These are phyloP conservation scores for mouse (Mus musculus) DNA, from an alignment of 2,113 vertebrate species.

Conservation along the genomic window DNA sequence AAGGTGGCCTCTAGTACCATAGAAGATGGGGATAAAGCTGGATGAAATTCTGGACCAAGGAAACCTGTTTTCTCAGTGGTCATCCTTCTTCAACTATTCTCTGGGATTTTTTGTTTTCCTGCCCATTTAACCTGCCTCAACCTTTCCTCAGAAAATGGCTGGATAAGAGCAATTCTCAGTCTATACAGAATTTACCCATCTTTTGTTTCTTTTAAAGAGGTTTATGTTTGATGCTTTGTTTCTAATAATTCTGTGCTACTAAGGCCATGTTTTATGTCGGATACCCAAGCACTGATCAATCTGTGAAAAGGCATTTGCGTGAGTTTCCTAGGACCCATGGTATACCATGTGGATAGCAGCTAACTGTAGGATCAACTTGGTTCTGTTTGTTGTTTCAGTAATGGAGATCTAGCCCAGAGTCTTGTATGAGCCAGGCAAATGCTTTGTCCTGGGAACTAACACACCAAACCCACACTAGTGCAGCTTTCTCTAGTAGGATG, in stretches of 20 bases:
- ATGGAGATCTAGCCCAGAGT: not conserved
- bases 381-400: not conserved
- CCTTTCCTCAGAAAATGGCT: not conserved
- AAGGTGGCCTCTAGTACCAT: constrained; percentile 41
- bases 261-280: constrained; percentile 19
- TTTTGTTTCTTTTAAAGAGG: not conserved
- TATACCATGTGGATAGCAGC: not conserved
- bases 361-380: not conserved
- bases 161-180: not conserved
- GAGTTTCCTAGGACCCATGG: not conserved
- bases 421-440: not conserved
- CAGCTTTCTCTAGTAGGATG: not conserved
- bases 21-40: not conserved
- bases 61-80: not conserved
- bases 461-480: too few relatives aligned
- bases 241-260: constrained; percentile 30
- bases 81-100: not conserved
- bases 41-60: not conserved
- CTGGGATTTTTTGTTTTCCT: not conserved
- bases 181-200: not conserved
- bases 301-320: not conserved
- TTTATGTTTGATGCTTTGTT: constrained; percentile 41
- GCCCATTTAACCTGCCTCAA: not conserved
- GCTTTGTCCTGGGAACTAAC: not conserved
- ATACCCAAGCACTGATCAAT: constrained; percentile 8